Base-by-base conservation (phyloP, 2,797 vertebrate genomes). In the Lagocephalus sceleratus region DNA sequence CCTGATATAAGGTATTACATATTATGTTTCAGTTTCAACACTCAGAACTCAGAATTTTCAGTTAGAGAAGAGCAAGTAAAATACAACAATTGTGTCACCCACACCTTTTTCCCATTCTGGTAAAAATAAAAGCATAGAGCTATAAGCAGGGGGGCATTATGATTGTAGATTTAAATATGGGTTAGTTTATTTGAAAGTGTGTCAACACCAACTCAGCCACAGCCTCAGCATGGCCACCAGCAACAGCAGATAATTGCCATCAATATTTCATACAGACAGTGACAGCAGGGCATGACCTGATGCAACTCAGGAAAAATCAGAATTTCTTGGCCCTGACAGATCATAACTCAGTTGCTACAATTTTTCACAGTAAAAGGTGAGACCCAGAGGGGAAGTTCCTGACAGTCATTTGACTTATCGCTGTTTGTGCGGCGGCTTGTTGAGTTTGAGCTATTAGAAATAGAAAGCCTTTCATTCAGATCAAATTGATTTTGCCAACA, bases 271-370 rank as follows among this genome's bases (percentile, higher is more conserved):
- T 45, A 6, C 47, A 51, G 59, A 62, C 61, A 47, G 47, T 71
- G 83, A 86, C 80, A 79, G 66, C 26, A 19, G 76, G 73, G 73
- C 70, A 57, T 10, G 78, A 78, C 84, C 79, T 54, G 57, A 69
- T 81, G 75, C 66, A 47, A 73, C 81, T 82, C 55, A 68, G 71
- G 63, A 68, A 81, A 85, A 87, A 79, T 87, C 76, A 47, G 74
- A 85, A 76, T 63, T 60, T 73, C 75, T 78, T 2, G 10, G 42
- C 57, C 61, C 44, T 75, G 84, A 77, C 71, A 42, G 73, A 78
- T 73, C 73, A 76, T 84, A 82, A 79, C 60, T 87, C 78, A 82
- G 68, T 52, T 22, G 47, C 49, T 25, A 41, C 73, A 40, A 79
- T 84, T 71, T 53, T 80, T 87, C 82, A 77, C 40, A 6, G 50